Base-by-base conservation (phyloP, 2,888 invertebrate species). In the Uropetala carovei region DNA sequence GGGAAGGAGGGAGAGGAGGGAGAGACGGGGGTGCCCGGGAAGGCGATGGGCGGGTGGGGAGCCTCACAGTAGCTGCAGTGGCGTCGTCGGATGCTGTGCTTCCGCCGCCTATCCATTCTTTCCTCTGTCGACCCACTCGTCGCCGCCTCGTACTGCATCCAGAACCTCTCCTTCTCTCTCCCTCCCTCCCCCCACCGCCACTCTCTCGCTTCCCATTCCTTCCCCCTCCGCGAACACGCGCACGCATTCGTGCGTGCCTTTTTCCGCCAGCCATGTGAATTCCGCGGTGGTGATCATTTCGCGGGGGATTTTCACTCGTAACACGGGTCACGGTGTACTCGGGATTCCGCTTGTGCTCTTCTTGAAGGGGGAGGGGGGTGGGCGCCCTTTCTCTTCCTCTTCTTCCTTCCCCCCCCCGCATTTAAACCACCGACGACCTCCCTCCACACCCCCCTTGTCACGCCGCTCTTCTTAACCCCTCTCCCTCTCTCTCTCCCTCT, bases 21-120 rank as follows among this genome's bases (percentile, higher is more conserved):
- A 27, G 14, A 30, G 57, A 3, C n/a, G 18, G 22, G 59, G 59
- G 85, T 59, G 22, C 85, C 58, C 85, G 85, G 22, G 85, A 58
- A 85, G 85, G 57, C 10, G 43, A 22, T 27, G 85, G 13, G 56
- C 16, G 58, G 22, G 75, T 43, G 75, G 75, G 27, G 57, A 56
- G 56, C 57, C 16, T 10, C 60, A 89, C 89, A 89, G 89, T 68
- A 68, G 89, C 89, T 89, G 89, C 89, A 68, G 64, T 43, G 68
- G 89, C 89, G 89, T 64, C 89, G 43, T 27, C 64, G 89, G 86
- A 86, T 86, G 86, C 86, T 86, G 85, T 58, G 30, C 27, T 14
- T 57, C 83, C 83, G 83, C 16, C 83, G 30, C 83, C 18, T 16
- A 16, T 30, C 56, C 75, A 27, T 75, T n/a, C 22, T 11, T 18